phyloP scores from a whole-genome alignment of 2,113 vertebrate species.

The Cyphomyrus discorhynchus region DNA sequence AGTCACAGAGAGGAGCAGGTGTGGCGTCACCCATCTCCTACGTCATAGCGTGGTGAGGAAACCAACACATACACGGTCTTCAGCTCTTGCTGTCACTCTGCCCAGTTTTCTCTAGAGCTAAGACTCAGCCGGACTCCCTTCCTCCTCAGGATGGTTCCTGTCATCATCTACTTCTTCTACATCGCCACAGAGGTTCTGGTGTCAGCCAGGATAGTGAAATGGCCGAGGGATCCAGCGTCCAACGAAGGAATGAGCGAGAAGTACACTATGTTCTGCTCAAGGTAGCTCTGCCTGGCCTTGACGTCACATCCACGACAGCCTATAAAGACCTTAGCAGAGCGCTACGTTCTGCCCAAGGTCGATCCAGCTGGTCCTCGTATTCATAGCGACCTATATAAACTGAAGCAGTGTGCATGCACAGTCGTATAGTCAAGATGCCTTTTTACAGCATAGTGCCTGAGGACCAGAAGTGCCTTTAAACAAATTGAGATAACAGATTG shows the following conservation, averaged over 20 bases:
- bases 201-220: neutral
- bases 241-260: neutral
- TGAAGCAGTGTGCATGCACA: neutral
- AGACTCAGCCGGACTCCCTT: neutral
- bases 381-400: neutral
- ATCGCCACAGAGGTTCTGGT: slow-evolving; percentile 26
- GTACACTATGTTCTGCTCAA: slow-evolving; percentile 40
- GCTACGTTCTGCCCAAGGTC: slow-evolving; percentile 50
- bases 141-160: slow-evolving; percentile 46
- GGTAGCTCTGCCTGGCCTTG: slow-evolving; percentile 34
- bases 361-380: neutral
- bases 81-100: neutral
- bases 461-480: neutral
- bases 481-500: neutral
- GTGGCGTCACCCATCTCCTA: slow-evolving; percentile 25
- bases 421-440: neutral
- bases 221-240: neutral
- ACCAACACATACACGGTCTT: neutral
- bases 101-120: slow-evolving; percentile 16
- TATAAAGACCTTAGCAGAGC: neutral
- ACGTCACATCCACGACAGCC: neutral
- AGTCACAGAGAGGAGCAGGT: slow-evolving; percentile 30
- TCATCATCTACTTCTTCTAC: slow-evolving; percentile 45
- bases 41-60: slow-evolving; percentile 45
- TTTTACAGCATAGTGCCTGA: neutral